Conservation (phyloP, 2,113 vertebrate genomes). For the Gila orcuttii region DNA sequence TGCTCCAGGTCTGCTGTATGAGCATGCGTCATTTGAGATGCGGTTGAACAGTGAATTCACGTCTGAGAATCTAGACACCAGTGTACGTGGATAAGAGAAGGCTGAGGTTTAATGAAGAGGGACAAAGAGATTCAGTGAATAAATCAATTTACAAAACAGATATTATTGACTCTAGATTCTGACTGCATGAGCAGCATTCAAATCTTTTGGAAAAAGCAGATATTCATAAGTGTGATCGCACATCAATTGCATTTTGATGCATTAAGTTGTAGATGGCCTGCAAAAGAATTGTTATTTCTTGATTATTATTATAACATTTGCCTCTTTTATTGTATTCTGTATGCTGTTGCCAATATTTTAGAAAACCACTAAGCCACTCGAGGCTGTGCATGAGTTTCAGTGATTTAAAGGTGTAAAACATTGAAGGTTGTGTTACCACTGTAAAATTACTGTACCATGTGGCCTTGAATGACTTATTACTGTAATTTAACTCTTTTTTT, state of each 20-base stretch:
- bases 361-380: no score
- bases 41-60: conserved; percentile 13
- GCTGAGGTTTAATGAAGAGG: neutral
- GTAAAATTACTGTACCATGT: no score
- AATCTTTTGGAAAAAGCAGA: neutral
- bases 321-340: neutral
- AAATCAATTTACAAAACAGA: neutral
- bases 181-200: neutral
- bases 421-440: no score
- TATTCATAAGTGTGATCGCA: neutral
- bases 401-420: no score
- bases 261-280: neutral
- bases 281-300: neutral
- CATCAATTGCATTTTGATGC: neutral
- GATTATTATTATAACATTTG: neutral
- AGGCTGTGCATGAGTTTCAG: no score
- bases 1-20: conserved; percentile 5
- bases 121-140: neutral
- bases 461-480: no score
- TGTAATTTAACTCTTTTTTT: no score
- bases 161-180: neutral
- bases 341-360: neutral
- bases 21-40: conserved; percentile 9
- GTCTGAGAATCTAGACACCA: conserved; percentile 31
- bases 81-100: neutral